Evolutionary conservation across 2,797 vertebrate species (phyloP).

Genomic region (Pangasius mekongensis): DNA sequence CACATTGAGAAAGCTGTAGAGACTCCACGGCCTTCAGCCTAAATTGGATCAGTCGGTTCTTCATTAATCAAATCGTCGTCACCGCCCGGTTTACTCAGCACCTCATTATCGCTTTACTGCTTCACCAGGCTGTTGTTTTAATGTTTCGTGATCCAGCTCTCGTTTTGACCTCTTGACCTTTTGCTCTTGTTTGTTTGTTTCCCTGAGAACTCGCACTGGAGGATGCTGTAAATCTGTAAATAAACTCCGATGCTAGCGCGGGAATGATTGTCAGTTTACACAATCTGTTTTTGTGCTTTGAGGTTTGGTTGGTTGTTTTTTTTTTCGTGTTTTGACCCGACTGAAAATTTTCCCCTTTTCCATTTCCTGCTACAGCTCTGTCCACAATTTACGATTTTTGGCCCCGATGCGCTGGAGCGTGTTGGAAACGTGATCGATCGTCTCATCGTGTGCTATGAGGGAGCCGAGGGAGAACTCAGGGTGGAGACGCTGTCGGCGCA

Average conservation of each 20-base stretch:
- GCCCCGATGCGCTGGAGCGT: not conserved
- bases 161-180: not conserved
- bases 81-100: constrained; percentile 8
- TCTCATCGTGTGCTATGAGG: constrained; percentile 25
- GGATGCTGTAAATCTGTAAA: not conserved
- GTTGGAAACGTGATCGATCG: constrained; percentile 22
- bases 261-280: constrained; percentile 19
- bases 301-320: not conserved
- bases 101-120: not conserved
- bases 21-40: not conserved
- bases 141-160: not conserved
- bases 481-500: constrained; percentile 7
- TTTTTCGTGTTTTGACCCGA: not conserved
- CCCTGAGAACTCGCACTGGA: not conserved
- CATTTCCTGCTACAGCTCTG: not conserved
- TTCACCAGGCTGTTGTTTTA: not conserved
- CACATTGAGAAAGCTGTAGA: constrained; percentile 15
- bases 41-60: not conserved
- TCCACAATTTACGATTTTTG: constrained; percentile 9
- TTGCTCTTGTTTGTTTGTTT: not conserved
- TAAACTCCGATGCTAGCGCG: not conserved
- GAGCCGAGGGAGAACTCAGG: not conserved
- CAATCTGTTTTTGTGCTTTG: constrained; percentile 19
- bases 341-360: not conserved
- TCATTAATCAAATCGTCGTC: not conserved